Base-by-base conservation (phyloP, 2,888 invertebrate species). In the Bellardia pandia region DNA sequence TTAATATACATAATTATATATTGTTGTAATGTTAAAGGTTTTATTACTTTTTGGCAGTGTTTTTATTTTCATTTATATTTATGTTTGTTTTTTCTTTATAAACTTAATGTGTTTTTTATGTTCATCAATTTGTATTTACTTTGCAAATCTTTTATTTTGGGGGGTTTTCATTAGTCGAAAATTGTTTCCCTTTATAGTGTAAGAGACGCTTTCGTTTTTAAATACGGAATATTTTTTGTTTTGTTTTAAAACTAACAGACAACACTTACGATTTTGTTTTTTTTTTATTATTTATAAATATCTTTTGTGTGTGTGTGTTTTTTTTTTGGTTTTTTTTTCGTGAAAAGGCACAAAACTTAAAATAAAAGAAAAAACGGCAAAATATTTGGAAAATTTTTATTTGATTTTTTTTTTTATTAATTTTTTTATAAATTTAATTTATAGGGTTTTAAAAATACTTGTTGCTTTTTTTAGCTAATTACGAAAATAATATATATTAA, bases 11-110 rank as follows among this genome's bases (percentile, higher is more conserved):
- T 77, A n/a, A 81, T 75, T 66, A 23, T 42, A 71, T 78, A 51
- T 53, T 48, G 42, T 9, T 62, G 11, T 40, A 33, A 42, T 68
- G 81, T 58, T 86, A 58, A 56, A 66, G 89, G 88, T 71, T 71
- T 86, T 86, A 76, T 71, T 80, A 83, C 86, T 90, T 90, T 91
- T 92, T 92, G 92, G 92, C 92, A 92, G 92, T 92, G 92, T 89
- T 90, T 88, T 89, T 11, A 76, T 84, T 71, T 58, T 48, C 14
- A 30, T 42, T 51, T 23, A 62, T 78, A 58, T 62, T 72, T 51
- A 58, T 3, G 23, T 23, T 23, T 23, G 23, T 23, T 23, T 23
- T 23, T 23, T 23, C 23, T 23, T 23, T 23, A 23, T 23, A 23
- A 23, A 23, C 23, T 83, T 53, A 37, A 42, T 76, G 23, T 51